Evolutionary conservation across 2,797 vertebrate species (phyloP).

Genomic region (Periophthalmus magnuspinnatus): DNA sequence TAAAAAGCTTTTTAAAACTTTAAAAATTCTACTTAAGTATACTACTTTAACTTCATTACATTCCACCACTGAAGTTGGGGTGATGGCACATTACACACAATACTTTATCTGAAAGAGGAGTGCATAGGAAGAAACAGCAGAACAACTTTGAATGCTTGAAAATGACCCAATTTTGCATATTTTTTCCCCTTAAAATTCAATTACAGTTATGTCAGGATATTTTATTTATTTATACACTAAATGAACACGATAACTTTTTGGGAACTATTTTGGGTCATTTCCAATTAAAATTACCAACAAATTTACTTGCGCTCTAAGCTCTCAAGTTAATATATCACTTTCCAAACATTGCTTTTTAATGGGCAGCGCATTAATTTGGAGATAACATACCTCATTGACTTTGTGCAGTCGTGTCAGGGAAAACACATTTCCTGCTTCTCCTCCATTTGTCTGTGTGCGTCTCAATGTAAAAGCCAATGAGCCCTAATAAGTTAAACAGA

Average conservation of each 20-base stretch:
- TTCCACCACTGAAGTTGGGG: no score
- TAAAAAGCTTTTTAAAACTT: no score
- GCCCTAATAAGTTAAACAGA: conserved; percentile 56
- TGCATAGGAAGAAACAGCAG: no score
- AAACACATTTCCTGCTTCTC: conserved; percentile 16
- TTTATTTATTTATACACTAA: neutral
- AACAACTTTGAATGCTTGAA: no score
- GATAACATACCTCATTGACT: conserved; percentile 50
- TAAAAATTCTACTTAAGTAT: no score
- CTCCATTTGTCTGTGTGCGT: conserved; percentile 41
- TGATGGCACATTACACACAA: no score
- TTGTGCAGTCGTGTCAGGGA: conserved; percentile 26
- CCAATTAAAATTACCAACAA: neutral
- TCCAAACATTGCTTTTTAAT: conserved; percentile 29
- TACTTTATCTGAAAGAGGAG: no score
- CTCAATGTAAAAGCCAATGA: conserved; percentile 45
- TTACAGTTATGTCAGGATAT: no score
- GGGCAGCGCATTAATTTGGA: conserved; percentile 41
- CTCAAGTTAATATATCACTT: conserved; percentile 11
- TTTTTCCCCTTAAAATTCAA: no score
- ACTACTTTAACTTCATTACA: no score
- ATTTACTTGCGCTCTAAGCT: neutral
- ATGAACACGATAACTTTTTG: neutral
- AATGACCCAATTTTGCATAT: no score
- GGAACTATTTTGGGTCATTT: conserved; percentile 3